These are phyloP conservation scores for Bombus breviceps DNA, from an alignment of 1,140 invertebrate genomes.

Conservation along the genomic window DNA sequence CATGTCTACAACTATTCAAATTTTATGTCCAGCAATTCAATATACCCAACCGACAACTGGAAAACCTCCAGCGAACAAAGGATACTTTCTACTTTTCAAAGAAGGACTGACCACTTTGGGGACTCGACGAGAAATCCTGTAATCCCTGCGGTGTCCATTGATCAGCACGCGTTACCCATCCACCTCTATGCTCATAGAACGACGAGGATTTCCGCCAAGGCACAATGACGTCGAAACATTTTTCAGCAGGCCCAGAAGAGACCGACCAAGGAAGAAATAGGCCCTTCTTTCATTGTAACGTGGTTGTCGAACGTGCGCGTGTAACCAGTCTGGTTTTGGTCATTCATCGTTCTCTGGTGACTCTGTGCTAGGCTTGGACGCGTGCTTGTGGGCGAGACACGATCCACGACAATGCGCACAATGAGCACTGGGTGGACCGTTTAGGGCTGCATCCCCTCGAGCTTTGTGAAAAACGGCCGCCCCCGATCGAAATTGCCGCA, in stretches of 20 bases:
- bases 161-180: slow-evolving; percentile 68
- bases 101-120: slow-evolving; percentile 39
- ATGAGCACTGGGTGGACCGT: slow-evolving; percentile 67
- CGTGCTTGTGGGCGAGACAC: slow-evolving; percentile 61
- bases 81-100: neutral
- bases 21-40: neutral
- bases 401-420: slow-evolving; percentile 69
- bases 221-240: slow-evolving; percentile 60
- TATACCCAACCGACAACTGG: neutral
- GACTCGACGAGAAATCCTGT: slow-evolving; percentile 50
- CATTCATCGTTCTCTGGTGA: slow-evolving; percentile 51
- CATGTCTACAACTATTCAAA: neutral
- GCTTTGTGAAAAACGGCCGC: slow-evolving; percentile 45
- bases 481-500: slow-evolving; percentile 52
- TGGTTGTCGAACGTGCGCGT: slow-evolving; percentile 71
- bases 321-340: slow-evolving; percentile 70
- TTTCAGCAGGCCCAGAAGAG: slow-evolving; percentile 46
- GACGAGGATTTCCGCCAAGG: slow-evolving; percentile 24
- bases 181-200: neutral
- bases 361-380: slow-evolving; percentile 22
- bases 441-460: slow-evolving; percentile 55
- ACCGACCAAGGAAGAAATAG: neutral
- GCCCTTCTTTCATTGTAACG: slow-evolving; percentile 71
- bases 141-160: slow-evolving; percentile 66
- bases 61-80: slow-evolving; percentile 3